Evolutionary conservation across 1,140 invertebrate genomes (phyloP).

Genomic region (Acromyrmex heyeri): DNA sequence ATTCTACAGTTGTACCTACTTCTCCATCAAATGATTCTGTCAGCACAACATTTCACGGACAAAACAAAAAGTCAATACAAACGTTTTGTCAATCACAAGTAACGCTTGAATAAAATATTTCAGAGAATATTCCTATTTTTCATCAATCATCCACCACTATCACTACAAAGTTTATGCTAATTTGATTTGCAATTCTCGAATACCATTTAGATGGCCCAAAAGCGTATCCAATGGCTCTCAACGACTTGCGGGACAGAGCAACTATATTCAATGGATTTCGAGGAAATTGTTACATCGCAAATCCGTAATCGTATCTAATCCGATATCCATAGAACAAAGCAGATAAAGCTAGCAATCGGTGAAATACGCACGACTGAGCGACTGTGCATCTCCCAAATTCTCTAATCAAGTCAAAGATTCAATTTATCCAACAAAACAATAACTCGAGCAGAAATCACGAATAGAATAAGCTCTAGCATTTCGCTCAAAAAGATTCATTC

Average conservation of each 20-base stretch:
- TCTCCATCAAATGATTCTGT: slow-evolving; percentile 4
- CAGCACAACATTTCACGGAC: slow-evolving; percentile 2
- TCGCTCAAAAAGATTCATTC: neutral
- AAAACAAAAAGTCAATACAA: slow-evolving; percentile 48
- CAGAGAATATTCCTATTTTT: neutral
- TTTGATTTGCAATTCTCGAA: slow-evolving; percentile 25
- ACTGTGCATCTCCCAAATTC: slow-evolving; percentile 30
- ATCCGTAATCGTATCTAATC: slow-evolving; percentile 49
- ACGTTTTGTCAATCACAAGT: slow-evolving; percentile 59
- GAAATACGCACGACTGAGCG: slow-evolving; percentile 31
- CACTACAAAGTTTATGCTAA: slow-evolving; percentile 58
- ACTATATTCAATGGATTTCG: slow-evolving; percentile 30
- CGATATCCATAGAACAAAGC: slow-evolving; percentile 33
- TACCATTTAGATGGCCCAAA: neutral
- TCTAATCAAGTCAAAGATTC: slow-evolving; percentile 29
- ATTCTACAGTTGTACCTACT: slow-evolving; percentile 7
- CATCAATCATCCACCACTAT: neutral
- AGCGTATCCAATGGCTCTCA: neutral
- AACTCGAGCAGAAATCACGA: neutral
- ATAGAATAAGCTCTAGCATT: neutral
- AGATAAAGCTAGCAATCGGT: slow-evolving; percentile 27
- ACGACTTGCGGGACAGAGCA: neutral
- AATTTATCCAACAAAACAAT: neutral
- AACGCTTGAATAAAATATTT: slow-evolving; percentile 56
- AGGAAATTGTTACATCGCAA: slow-evolving; percentile 45